Evolutionary conservation across 2,797 vertebrate species (phyloP).

Genomic region (Mormyrops boulengeri): DNA sequence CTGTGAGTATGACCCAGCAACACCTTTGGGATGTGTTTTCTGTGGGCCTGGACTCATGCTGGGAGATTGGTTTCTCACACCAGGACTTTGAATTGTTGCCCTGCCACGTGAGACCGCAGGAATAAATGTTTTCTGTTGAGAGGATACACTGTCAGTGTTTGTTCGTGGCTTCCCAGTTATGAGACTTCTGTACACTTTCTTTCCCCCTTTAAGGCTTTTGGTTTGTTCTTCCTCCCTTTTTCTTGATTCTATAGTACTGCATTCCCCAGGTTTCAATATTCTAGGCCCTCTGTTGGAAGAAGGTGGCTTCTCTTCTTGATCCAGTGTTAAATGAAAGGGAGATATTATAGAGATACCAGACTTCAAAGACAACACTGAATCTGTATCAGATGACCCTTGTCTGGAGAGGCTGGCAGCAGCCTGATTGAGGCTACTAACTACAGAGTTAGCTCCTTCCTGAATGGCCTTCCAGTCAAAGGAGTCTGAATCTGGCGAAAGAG

Average conservation of each 20-base stretch:
- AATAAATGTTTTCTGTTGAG: slow-evolving; percentile 65
- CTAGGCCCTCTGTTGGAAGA: slow-evolving; percentile 72
- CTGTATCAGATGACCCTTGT: slow-evolving; percentile 91
- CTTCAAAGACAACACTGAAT: slow-evolving; percentile 93
- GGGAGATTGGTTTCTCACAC: slow-evolving; percentile 77
- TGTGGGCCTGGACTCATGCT: slow-evolving; percentile 81
- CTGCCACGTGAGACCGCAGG: slow-evolving; percentile 76
- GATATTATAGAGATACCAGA: slow-evolving; percentile 88
- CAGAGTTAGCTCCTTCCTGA: slow-evolving; percentile 96
- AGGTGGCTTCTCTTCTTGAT: slow-evolving; percentile 76
- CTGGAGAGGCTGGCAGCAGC: slow-evolving; percentile 79
- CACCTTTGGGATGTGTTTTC: slow-evolving; percentile 64
- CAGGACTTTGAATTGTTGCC: slow-evolving; percentile 79
- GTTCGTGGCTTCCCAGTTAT: slow-evolving; percentile 86
- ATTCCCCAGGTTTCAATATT: slow-evolving; percentile 85
- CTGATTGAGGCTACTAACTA: slow-evolving; percentile 92
- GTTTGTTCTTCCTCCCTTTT: slow-evolving; percentile 70
- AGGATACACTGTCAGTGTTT: slow-evolving; percentile 66
- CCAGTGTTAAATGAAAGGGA: slow-evolving; percentile 80
- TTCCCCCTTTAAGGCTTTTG: slow-evolving; percentile 82
- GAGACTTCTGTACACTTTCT: slow-evolving; percentile 89
- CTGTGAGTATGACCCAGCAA: slow-evolving; percentile 67
- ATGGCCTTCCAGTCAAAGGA: slow-evolving; percentile 99
- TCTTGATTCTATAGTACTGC: slow-evolving; percentile 74
- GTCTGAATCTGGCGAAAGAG: slow-evolving; percentile 88